Base-by-base conservation (phyloP, 2,113 vertebrate genomes). In the Zosterops pallidus region DNA sequence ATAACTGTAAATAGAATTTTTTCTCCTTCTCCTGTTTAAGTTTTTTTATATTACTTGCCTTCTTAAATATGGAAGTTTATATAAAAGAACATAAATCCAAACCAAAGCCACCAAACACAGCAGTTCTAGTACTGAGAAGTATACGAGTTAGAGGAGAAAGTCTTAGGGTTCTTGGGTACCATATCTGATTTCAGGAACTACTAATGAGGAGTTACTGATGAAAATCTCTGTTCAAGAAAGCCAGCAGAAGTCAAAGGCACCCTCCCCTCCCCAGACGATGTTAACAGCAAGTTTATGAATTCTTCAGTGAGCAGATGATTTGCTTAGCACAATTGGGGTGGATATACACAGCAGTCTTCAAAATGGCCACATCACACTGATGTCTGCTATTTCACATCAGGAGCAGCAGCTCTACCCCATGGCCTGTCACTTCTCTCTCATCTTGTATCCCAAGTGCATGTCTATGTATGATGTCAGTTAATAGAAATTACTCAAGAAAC, bases 301-400 rank as follows among this genome's bases (percentile, higher is more conserved):
- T 19, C 26, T 64, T 90, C 33, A 63, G 11, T 68, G 64, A 67
- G 17, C 44, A 71, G 19, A 50, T 6, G 9, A 16, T 37, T 50
- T 62, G 8, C 42, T 70, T 39, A 55, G 17, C 14, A 37, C 0
- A 0, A 5, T 53, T 1, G 0, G 9, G 9, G 44, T 42, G 23
- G 33, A 55, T 64, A 20, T 9, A 24, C 22, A n/a, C 5, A 49
- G 23, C 26, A 86, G 17, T 3, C 11, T 39, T 86, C 53, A 80
- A 90, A 95, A 85, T 41, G 28, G 57, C 37, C 57, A 62, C 63
- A 44, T 25, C 26, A 37, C 41, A 31, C 41, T 9, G n/a, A 37
- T 47, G 25, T 91, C 50, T 80, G 37, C 4, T 76, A 9, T 53
- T 79, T 72, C 55, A 33, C 29, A 65, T 20, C 41, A 81, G 17